Percentiles rank a stretch among this genome's conserved stretches.
phyloP scores from a whole-genome alignment of 2,113 vertebrate genomes.

The Psephotus haematonotus region DNA sequence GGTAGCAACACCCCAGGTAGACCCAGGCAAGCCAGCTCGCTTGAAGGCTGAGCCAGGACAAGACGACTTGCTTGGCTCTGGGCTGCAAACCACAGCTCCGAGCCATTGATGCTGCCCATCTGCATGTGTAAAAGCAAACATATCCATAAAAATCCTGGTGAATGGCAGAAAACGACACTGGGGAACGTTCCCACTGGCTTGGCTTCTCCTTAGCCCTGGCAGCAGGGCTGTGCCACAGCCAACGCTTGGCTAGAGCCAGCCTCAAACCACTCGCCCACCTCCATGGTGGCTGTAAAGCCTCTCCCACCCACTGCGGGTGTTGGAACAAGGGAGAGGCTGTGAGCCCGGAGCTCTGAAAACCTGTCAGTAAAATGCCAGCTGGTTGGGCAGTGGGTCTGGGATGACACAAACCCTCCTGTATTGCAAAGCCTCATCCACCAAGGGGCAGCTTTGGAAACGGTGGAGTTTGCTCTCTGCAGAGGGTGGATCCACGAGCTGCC shows the following conservation, averaged over 20 bases:
- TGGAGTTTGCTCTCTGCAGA: neutral
- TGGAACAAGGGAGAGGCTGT: constrained; percentile 39
- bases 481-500: neutral
- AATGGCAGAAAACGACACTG: neutral
- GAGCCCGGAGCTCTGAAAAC: neutral
- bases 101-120: neutral
- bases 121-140: constrained; percentile 23
- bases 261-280: neutral
- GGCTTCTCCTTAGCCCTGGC: constrained; percentile 19
- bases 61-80: neutral
- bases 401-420: neutral
- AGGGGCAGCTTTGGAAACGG: fast-evolving
- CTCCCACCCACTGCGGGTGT: neutral
- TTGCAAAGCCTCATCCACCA: neutral
- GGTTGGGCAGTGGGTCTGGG: neutral
- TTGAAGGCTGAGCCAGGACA: neutral
- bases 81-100: neutral
- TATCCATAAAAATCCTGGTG: neutral
- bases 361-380: neutral
- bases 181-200: constrained; percentile 13
- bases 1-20: neutral
- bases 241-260: neutral
- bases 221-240: neutral
- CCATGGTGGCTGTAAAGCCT: neutral
- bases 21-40: neutral